Conservation (phyloP, 1,140 invertebrate genomes). For the Harpegnathos saltator region DNA sequence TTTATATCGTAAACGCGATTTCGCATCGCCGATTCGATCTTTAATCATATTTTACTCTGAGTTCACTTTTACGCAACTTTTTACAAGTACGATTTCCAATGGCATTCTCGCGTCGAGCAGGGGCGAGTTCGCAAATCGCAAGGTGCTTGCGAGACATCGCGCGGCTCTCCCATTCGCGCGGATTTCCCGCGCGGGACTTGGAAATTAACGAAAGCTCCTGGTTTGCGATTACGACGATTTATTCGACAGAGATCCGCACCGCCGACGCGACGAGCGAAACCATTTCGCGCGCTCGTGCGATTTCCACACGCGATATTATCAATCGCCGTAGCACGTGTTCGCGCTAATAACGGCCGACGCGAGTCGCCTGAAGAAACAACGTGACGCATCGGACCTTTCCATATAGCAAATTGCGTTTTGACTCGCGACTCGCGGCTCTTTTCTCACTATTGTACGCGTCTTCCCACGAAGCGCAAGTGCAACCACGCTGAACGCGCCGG, state of each 20-base stretch:
- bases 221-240: slow-evolving; percentile 16
- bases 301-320: slow-evolving; percentile 36
- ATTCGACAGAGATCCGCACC: not conserved
- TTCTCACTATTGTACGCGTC: slow-evolving; percentile 58
- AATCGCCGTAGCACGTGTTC: slow-evolving; percentile 50
- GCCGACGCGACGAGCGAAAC: not conserved
- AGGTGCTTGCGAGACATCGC: no score
- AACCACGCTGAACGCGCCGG: slow-evolving; percentile 37
- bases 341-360: slow-evolving; percentile 3
- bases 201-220: not conserved
- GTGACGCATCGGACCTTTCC: slow-evolving; percentile 40
- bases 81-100: no score
- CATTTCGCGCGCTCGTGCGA: not conserved
- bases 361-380: slow-evolving; percentile 10
- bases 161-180: no score
- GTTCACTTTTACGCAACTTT: no score
- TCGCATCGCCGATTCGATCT: no score
- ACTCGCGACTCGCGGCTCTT: slow-evolving; percentile 41
- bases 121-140: no score
- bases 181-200: no score
- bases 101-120: no score
- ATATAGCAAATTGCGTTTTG: slow-evolving; percentile 17
- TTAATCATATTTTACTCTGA: no score
- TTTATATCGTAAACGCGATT: no score
- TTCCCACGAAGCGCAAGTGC: slow-evolving; percentile 52